A percentile compares a stretch with the other conserved stretches of the same genome.
phyloP scores from a whole-genome alignment of 1,140 invertebrate species.

The Polypedilum vanderplanki region DNA sequence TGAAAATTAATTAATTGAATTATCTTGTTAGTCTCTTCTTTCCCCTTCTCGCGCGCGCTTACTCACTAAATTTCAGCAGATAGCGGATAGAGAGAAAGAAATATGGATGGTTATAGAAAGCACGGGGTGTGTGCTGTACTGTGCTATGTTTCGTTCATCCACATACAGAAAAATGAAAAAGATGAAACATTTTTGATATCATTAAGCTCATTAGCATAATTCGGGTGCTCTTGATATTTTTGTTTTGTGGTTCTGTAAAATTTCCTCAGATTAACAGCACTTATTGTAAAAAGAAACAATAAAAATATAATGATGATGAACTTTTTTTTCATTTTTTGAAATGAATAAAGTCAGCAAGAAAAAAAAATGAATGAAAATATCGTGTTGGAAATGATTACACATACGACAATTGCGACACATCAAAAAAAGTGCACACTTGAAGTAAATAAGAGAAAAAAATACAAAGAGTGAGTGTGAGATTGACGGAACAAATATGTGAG shows the following conservation, averaged over 20 bases:
- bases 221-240: not conserved
- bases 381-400: conserved; percentile 3
- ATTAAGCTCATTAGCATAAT: conserved; percentile 24
- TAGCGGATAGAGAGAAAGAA: too few relatives aligned
- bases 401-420: not conserved
- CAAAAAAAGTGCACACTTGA: conserved; percentile 2
- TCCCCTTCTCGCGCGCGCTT: too few relatives aligned
- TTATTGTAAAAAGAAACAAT: not conserved
- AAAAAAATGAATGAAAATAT: not conserved
- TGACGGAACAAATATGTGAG: not conserved
- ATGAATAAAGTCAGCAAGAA: not conserved
- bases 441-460: not conserved
- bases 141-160: too few relatives aligned
- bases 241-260: not conserved
- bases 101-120: too few relatives aligned
- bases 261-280: not conserved
- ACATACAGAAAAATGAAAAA: not conserved
- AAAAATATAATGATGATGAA: not conserved
- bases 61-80: too few relatives aligned
- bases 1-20: conserved; percentile 27
- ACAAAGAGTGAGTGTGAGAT: not conserved
- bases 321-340: not conserved
- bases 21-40: not conserved
- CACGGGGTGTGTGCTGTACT: too few relatives aligned
- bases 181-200: conserved; percentile 25